phyloP scores from a whole-genome alignment of 2,797 vertebrate species.

The Arctocebus calabarensis region DNA sequence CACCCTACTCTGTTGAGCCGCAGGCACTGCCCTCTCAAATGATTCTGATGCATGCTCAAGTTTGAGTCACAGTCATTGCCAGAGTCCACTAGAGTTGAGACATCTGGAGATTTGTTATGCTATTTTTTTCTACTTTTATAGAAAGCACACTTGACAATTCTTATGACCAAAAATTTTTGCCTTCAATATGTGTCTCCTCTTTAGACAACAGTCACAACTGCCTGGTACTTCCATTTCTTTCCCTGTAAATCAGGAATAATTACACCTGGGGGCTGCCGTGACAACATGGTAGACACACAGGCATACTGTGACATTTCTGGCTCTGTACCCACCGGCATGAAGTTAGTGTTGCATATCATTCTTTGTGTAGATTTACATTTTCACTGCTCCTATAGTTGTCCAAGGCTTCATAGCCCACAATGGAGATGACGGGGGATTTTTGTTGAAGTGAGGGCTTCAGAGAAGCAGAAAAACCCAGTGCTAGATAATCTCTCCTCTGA shows the following conservation, averaged over 20 bases:
- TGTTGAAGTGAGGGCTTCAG: neutral
- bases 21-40: neutral
- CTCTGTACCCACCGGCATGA: neutral
- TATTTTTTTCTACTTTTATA: neutral
- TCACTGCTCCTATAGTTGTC: neutral
- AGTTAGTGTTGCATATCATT: neutral
- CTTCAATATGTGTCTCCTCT: neutral
- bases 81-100: neutral
- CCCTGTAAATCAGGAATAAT: neutral
- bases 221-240: neutral
- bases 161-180: neutral
- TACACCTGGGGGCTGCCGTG: neutral
- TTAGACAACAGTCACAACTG: neutral
- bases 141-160: neutral
- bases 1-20: too few relatives aligned
- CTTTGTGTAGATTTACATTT: neutral
- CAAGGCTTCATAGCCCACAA: neutral
- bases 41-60: neutral
- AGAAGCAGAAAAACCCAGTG: neutral
- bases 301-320: neutral
- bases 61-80: neutral
- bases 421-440: neutral
- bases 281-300: accelerated
- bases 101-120: neutral
- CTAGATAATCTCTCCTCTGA: neutral